Conservation (phyloP, 2,888 invertebrate genomes). For the Aporophyla lueneburgensis region DNA sequence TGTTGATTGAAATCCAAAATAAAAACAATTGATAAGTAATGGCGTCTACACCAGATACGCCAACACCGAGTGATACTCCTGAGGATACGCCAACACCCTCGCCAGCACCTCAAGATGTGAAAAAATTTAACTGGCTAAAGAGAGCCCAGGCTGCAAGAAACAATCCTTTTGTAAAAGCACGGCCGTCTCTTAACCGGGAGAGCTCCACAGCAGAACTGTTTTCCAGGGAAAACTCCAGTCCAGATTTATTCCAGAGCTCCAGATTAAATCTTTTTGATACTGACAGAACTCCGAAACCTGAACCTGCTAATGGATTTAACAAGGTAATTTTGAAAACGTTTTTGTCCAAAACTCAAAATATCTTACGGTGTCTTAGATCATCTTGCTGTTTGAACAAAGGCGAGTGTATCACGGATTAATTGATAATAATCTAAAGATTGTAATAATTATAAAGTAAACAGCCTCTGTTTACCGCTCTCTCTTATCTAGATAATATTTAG, state of each 20-base stretch:
- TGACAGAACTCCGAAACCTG: slow-evolving; percentile 85
- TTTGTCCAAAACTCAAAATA: background rate
- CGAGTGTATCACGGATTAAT: background rate
- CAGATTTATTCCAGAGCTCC: slow-evolving; percentile 87
- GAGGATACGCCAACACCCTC: slow-evolving; percentile 80
- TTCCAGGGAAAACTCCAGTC: slow-evolving; percentile 84
- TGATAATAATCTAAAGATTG: slow-evolving; percentile 30
- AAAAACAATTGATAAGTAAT: slow-evolving; percentile 26
- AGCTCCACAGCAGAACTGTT: slow-evolving; percentile 85
- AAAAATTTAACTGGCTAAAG: slow-evolving; percentile 85
- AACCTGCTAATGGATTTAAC: slow-evolving; percentile 74
- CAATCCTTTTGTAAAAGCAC: slow-evolving; percentile 84
- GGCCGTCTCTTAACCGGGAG: slow-evolving; percentile 84
- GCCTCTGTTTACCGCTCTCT: background rate
- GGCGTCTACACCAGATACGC: slow-evolving; percentile 68
- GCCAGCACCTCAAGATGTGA: slow-evolving; percentile 74
- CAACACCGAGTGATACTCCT: slow-evolving; percentile 73
- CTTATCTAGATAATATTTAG: slow-evolving; percentile 2
- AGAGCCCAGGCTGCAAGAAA: slow-evolving; percentile 79
- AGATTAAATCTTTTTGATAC: slow-evolving; percentile 87
- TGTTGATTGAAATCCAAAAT: background rate
- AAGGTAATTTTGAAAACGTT: slow-evolving; percentile 76
- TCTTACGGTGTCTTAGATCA: background rate
- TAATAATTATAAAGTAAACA: slow-evolving; percentile 16
- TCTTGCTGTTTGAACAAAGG: background rate